Percentiles rank a stretch among this genome's conserved stretches.
Conservation (phyloP, 1,140 invertebrate species). For the Zelostemma sp. region DNA sequence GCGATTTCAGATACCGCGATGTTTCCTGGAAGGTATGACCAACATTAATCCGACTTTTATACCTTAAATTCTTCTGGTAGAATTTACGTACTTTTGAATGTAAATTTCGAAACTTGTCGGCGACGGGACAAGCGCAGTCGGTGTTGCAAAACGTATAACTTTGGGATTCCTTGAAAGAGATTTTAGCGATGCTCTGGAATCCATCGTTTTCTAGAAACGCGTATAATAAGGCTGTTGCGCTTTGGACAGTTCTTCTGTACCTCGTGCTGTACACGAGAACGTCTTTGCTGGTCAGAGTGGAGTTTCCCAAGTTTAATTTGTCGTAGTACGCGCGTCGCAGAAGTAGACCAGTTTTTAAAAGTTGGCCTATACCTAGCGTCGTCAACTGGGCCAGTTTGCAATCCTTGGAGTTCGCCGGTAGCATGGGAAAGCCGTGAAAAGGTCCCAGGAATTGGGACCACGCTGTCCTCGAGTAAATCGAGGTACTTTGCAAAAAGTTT, state of each 20-base stretch:
- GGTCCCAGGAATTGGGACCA: conserved; percentile 82
- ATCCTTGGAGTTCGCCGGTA: conserved; percentile 72
- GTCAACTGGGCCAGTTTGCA: conserved; percentile 68
- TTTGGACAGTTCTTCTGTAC: conserved; percentile 91
- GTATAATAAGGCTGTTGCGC: conserved; percentile 84
- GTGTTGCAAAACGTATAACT: conserved; percentile 88
- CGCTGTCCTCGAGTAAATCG: conserved; percentile 69
- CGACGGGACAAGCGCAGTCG: conserved; percentile 84
- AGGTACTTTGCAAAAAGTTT: conserved; percentile 59
- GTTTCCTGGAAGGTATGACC: conserved; percentile 60
- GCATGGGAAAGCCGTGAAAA: conserved; percentile 85
- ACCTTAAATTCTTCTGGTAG: no score
- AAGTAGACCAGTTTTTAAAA: conserved; percentile 81
- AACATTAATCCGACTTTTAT: no score
- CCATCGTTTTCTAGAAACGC: conserved; percentile 77
- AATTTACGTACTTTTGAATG: conserved; percentile 55
- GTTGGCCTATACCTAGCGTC: conserved; percentile 80
- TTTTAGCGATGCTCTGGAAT: conserved; percentile 67
- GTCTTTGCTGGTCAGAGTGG: conserved; percentile 71
- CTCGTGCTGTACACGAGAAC: conserved; percentile 84
- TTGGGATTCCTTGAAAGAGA: conserved; percentile 78
- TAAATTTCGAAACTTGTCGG: conserved; percentile 75
- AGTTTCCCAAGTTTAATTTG: conserved; percentile 70
- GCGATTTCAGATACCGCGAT: conserved; percentile 73
- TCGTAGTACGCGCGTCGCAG: conserved; percentile 79